Percentiles rank a stretch among this genome's conserved stretches.
Conservation (phyloP, 1,140 invertebrate genomes). For the Saccostrea glomerata region DNA sequence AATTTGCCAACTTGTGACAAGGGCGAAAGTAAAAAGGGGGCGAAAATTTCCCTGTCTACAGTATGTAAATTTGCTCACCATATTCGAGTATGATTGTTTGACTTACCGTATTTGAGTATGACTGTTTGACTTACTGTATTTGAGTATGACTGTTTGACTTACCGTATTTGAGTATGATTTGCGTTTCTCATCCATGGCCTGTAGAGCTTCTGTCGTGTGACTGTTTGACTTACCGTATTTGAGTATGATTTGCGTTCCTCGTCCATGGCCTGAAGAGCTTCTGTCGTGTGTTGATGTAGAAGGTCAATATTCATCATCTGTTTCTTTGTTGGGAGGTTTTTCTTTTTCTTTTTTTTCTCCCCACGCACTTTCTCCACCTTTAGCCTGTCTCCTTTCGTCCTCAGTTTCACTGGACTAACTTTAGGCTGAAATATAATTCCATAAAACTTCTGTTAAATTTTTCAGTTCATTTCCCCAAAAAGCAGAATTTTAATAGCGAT, state of each 20-base stretch:
- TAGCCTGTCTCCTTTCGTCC: slow-evolving; percentile 39
- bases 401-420: slow-evolving; percentile 51
- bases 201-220: slow-evolving; percentile 67
- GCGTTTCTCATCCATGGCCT: slow-evolving; percentile 66
- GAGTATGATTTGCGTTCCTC: slow-evolving; percentile 55
- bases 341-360: slow-evolving; percentile 66
- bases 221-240: slow-evolving; percentile 26
- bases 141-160: background rate
- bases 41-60: too few species aligned
- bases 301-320: slow-evolving; percentile 68
- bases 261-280: slow-evolving; percentile 67
- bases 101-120: background rate
- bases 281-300: slow-evolving; percentile 71
- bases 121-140: background rate
- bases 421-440: slow-evolving; percentile 47
- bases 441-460: background rate
- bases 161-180: background rate
- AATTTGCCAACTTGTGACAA: too few species aligned
- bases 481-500: too few species aligned
- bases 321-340: slow-evolving; percentile 59
- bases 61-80: too few species aligned
- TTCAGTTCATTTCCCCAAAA: too few species aligned
- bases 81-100: background rate
- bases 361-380: slow-evolving; percentile 54
- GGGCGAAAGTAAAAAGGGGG: too few species aligned